Evolutionary conservation across 92 coral and sea anemone genomes (phyloP), one percentile per base, ranked within the genome.

Genomic region (Anthopleura xanthogrammica): DNA sequence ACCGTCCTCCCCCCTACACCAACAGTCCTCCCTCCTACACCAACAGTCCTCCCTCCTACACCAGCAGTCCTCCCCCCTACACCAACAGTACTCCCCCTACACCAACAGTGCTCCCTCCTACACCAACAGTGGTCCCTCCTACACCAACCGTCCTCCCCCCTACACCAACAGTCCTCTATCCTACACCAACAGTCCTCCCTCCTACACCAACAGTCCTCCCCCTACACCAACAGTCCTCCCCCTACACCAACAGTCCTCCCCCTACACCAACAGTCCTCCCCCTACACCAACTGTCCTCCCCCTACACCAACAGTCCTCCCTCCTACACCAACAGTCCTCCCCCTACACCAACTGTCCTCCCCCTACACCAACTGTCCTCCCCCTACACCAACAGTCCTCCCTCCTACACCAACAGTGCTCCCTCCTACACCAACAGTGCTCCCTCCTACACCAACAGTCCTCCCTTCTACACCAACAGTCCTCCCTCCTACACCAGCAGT

Each of bases 341-440:
- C n/a, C n/a, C n/a, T n/a, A n/a, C n/a, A n/a, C n/a, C n/a, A n/a
- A n/a, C n/a, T n/a, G n/a, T n/a, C n/a, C n/a, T n/a, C n/a, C 20
- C 8, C 62, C 62, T 95, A 73, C 43, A 17, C 48, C 78, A 16
- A 55, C 60, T 41, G 22, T 41, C 1, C 52, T 7, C 55, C 36
- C 8, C 77, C 40, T 20, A 58, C n/a, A 12, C 19, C 10, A 42
- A 20, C 16, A 39, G 74, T 48, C 5, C 29, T 6, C 70, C 0
- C 7, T 40, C 66, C 48, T 41, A 16, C 13, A 22, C 57, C 36
- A 42, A 52, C 24, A 19, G 57, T 57, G 20, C 16, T 12, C 62
- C 4, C 62, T 57, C 62, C 62, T 93, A 77, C 46, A 17, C 48
- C 60, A 29, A 55, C 60, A 60, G 22, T 19, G 2, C 56, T 4